These are phyloP conservation scores for Athalia circularis DNA, from an alignment of 2,888 invertebrate species.

Conservation along the genomic window DNA sequence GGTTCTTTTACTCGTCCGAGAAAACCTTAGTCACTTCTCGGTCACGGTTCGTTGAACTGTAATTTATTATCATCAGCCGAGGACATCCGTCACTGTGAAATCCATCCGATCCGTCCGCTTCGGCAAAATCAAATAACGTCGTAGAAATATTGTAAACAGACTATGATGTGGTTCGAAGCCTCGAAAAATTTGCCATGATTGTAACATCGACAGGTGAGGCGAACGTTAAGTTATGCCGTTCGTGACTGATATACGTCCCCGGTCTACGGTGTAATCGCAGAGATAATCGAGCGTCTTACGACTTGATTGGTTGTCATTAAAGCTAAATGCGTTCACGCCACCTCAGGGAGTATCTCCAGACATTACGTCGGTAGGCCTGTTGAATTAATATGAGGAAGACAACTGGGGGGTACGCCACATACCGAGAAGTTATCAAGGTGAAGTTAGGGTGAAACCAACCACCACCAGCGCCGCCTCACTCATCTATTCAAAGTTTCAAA, in stretches of 20 bases:
- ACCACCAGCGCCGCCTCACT: slow-evolving; percentile 52
- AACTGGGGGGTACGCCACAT: slow-evolving; percentile 13
- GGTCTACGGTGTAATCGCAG: slow-evolving; percentile 62
- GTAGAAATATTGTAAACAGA: no score
- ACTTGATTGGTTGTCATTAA: slow-evolving; percentile 72
- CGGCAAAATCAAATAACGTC: no score
- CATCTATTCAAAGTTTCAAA: slow-evolving; percentile 67
- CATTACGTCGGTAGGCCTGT: slow-evolving; percentile 66
- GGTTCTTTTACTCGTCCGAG: neutral
- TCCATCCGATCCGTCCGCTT: no score
- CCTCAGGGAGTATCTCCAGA: slow-evolving; percentile 65
- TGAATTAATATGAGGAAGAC: slow-evolving; percentile 69
- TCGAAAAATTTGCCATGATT: no score
- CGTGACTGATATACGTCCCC: neutral
- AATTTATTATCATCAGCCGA: no score
- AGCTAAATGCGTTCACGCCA: slow-evolving; percentile 70
- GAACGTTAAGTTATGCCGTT: neutral
- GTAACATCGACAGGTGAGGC: neutral
- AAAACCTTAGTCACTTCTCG: neutral
- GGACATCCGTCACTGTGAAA: no score
- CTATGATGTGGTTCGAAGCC: no score
- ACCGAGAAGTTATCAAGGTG: slow-evolving; percentile 6
- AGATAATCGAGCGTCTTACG: slow-evolving; percentile 72
- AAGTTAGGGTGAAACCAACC: slow-evolving; percentile 44
- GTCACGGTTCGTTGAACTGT: no score